These are phyloP conservation scores for Cottus gobio DNA, from an alignment of 2,113 vertebrate genomes.

Conservation along the genomic window DNA sequence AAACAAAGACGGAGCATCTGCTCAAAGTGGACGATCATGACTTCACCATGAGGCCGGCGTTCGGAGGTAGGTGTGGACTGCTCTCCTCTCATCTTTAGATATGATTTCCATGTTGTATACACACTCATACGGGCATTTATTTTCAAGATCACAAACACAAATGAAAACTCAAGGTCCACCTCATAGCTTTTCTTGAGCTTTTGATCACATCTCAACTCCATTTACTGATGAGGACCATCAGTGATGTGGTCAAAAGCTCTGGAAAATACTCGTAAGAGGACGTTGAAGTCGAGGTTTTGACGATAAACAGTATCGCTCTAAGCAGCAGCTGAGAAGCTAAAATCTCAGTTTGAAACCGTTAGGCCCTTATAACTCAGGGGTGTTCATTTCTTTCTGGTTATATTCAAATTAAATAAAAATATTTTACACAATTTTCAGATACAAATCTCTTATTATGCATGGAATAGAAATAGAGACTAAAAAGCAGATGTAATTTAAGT, in stretches of 20 bases:
- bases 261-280: neutral
- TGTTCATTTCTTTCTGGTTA: neutral
- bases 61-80: slow-evolving; percentile 86
- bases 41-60: slow-evolving; percentile 95
- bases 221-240: neutral
- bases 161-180: neutral
- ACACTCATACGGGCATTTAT: neutral
- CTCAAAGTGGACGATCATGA: slow-evolving; percentile 93
- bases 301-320: neutral
- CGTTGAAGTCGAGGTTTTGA: neutral
- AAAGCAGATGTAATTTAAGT: neutral
- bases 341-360: too few species aligned
- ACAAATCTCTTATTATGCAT: neutral
- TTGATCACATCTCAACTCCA: neutral
- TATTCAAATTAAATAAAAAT: neutral
- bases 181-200: neutral
- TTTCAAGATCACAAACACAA: neutral
- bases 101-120: neutral
- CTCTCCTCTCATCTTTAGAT: neutral
- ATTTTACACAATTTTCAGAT: neutral
- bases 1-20: slow-evolving; percentile 88
- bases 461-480: neutral
- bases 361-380: neutral
- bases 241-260: neutral
- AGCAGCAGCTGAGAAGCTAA: too few species aligned